A percentile compares a stretch with the other conserved stretches of the same genome.
Evolutionary conservation across 2,888 invertebrate genomes (phyloP).

Genomic region (Biston stratarius): DNA sequence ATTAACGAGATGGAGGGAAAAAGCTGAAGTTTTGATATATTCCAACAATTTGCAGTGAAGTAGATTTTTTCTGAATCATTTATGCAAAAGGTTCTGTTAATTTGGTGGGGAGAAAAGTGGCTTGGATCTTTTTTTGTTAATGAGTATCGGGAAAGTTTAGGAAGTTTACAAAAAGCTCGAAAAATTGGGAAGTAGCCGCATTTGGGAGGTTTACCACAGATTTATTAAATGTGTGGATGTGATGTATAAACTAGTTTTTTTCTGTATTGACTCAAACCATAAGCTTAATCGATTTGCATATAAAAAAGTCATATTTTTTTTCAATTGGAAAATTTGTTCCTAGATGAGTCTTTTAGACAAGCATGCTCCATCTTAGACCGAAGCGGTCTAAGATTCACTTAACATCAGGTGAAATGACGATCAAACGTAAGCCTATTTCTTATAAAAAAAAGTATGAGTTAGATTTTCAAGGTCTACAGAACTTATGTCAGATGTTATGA

Average conservation of each 20-base stretch:
- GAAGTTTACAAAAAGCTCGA: not conserved
- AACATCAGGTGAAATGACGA: not conserved
- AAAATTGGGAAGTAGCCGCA: not conserved
- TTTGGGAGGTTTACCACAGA: not conserved
- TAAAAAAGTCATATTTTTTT: too few relatives aligned
- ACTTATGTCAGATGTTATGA: too few relatives aligned
- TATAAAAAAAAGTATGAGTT: not conserved
- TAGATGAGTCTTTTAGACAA: too few relatives aligned
- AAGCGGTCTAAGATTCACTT: too few relatives aligned
- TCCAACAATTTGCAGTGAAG: constrained; percentile 14
- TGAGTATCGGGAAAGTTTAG: not conserved
- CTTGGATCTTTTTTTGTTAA: constrained; percentile 10
- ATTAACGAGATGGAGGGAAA: constrained; percentile 8
- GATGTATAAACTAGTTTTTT: too few relatives aligned
- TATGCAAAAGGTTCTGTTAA: constrained; percentile 28
- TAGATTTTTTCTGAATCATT: constrained; percentile 14
- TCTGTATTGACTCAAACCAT: not conserved
- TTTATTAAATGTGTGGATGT: not conserved
- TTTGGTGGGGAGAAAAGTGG: constrained; percentile 6
- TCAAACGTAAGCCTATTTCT: too few relatives aligned
- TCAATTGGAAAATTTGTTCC: too few relatives aligned
- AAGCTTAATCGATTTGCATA: too few relatives aligned
- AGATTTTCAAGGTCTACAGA: too few relatives aligned
- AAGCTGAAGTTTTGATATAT: constrained; percentile 24
- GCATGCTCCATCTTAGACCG: too few relatives aligned